Conservation (phyloP, 2,888 invertebrate species). For the Linnaemya vulpina region DNA sequence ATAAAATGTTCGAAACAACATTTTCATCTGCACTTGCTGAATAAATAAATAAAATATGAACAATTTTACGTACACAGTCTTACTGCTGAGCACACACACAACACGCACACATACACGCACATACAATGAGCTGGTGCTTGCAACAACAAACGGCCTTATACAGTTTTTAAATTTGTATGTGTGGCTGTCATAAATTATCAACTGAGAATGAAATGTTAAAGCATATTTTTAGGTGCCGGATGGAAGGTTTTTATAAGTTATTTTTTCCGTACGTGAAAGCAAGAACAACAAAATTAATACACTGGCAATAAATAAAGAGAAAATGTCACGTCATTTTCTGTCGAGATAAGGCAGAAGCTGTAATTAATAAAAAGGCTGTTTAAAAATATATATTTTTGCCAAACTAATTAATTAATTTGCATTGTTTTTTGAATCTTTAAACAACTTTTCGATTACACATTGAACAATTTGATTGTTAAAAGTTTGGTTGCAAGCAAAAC, state of each 20-base stretch:
- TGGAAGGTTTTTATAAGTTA: not conserved
- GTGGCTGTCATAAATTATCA: constrained; percentile 43
- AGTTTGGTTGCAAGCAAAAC: too few relatives aligned
- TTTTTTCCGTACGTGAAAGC: constrained; percentile 9
- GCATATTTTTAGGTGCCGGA: constrained; percentile 48
- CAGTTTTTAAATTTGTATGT: not conserved
- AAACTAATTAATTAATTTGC: too few relatives aligned
- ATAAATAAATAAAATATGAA: constrained; percentile 53
- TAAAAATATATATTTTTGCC: too few relatives aligned
- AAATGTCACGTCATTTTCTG: not conserved
- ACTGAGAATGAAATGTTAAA: constrained; percentile 38
- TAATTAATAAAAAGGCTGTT: constrained; percentile 25
- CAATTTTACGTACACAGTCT: not conserved
- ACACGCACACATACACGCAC: too few relatives aligned
- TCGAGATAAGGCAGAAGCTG: constrained; percentile 7
- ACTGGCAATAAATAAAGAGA: constrained; percentile 8
- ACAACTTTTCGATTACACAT: too few relatives aligned
- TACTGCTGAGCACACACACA: too few relatives aligned
- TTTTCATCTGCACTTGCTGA: constrained; percentile 29
- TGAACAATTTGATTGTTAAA: too few relatives aligned
- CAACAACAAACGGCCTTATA: constrained; percentile 2
- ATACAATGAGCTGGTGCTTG: not conserved
- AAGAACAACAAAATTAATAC: not conserved
- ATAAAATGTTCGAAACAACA: constrained; percentile 53
- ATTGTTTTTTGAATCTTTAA: too few relatives aligned